Evolutionary conservation across 2,797 vertebrate species (phyloP).

Genomic region (Discoglossus pictus): DNA sequence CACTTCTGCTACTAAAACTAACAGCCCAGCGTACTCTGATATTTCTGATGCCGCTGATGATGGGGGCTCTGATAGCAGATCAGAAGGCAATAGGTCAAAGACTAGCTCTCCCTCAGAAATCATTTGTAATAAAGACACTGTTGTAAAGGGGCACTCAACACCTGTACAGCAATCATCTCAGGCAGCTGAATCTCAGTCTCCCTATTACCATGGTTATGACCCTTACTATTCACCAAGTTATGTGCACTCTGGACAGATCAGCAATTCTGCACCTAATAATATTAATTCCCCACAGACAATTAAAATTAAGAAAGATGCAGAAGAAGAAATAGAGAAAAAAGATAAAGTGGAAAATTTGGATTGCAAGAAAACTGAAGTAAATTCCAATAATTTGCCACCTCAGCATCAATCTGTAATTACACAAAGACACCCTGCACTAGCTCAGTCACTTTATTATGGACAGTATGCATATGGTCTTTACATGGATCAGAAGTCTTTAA

Average conservation of each 20-base stretch:
- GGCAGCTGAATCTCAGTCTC: conserved; percentile 86
- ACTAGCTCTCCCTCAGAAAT: conserved; percentile 78
- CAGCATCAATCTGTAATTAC: conserved; percentile 95
- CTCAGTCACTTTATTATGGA: conserved; percentile 96
- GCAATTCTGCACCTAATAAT: conserved; percentile 73
- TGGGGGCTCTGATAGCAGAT: conserved; percentile 88
- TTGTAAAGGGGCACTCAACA: conserved; percentile 79
- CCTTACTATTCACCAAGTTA: conserved; percentile 92
- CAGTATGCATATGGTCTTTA: conserved; percentile 96
- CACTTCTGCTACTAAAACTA: conserved; percentile 80
- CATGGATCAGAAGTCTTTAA: conserved; percentile 93
- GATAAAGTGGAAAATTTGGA: conserved; percentile 73
- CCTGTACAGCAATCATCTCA: conserved; percentile 66
- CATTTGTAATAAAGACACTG: conserved; percentile 75
- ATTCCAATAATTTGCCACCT: conserved; percentile 74
- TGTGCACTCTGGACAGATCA: conserved; percentile 84
- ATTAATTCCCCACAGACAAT: conserved; percentile 69
- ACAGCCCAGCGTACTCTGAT: conserved; percentile 95
- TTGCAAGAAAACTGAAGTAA: conserved; percentile 71
- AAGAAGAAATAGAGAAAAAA: conserved; percentile 81
- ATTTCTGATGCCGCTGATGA: conserved; percentile 96
- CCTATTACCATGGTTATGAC: conserved; percentile 91
- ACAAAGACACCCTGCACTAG: conserved; percentile 92
- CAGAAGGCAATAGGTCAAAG: conserved; percentile 86
- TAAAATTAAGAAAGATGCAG: conserved; percentile 85